Evolutionary conservation across 2,113 vertebrate genomes (phyloP).

Genomic region (Eidolon helvum): DNA sequence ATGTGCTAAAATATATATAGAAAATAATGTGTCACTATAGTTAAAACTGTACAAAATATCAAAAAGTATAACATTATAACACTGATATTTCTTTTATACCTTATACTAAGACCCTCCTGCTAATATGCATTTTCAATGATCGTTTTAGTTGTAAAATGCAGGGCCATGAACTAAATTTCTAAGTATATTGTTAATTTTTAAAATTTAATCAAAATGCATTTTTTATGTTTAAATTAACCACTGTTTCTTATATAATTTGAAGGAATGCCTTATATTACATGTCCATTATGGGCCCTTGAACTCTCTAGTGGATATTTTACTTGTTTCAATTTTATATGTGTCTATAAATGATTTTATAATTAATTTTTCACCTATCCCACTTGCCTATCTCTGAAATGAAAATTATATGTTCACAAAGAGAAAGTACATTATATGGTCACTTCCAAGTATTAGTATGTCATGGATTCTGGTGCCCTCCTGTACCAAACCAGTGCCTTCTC

Average conservation of each 20-base stretch:
- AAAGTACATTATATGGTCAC: background rate
- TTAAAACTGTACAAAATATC: background rate
- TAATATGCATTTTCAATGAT: background rate
- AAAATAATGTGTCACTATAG: background rate
- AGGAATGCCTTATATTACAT: background rate
- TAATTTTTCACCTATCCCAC: background rate
- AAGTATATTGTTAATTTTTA: background rate
- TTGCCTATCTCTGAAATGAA: background rate
- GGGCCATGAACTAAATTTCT: background rate
- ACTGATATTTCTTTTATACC: background rate
- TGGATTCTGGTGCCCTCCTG: background rate
- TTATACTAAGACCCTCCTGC: background rate
- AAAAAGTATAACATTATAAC: background rate
- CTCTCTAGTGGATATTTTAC: background rate
- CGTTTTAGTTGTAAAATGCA: background rate
- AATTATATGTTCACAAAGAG: background rate
- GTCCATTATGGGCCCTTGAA: background rate
- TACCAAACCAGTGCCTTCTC: background rate
- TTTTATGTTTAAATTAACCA: background rate
- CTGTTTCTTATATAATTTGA: background rate
- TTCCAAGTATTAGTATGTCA: background rate
- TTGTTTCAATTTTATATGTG: background rate
- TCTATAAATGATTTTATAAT: background rate
- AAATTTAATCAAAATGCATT: background rate
- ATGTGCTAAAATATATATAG: background rate